Conservation (phyloP, 2,888 invertebrate genomes). For the Rosalia funebris region DNA sequence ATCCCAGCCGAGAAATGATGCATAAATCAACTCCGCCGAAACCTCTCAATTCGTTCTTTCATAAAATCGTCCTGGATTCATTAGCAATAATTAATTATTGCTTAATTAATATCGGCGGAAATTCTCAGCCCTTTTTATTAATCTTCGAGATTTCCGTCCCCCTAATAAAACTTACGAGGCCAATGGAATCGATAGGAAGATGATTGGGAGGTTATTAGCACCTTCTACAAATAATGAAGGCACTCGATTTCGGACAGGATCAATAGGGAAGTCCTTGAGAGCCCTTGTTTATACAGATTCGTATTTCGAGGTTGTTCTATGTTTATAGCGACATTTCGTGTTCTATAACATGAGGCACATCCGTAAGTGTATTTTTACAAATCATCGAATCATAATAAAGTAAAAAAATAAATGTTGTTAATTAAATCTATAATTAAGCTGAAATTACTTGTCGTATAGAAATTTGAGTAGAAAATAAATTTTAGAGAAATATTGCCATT, state of each 20-base stretch:
- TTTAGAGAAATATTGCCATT: no score
- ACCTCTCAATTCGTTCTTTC: neutral
- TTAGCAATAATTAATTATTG: neutral
- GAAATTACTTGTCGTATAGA: no score
- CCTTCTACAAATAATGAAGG: constrained; percentile 12
- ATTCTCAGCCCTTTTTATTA: neutral
- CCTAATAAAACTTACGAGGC: neutral
- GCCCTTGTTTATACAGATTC: neutral
- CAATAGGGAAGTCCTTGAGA: constrained; percentile 10
- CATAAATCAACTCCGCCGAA: neutral
- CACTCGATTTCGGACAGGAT: constrained; percentile 10
- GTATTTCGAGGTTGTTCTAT: neutral
- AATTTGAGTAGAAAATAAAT: no score
- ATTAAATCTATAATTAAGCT: no score
- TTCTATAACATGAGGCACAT: no score
- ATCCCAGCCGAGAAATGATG: no score
- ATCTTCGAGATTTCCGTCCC: neutral
- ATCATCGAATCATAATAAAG: no score
- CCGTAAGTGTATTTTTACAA: no score
- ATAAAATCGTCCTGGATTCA: neutral
- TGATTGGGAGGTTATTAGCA: constrained; percentile 10
- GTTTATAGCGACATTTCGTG: neutral
- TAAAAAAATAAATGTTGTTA: no score
- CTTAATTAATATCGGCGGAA: neutral
- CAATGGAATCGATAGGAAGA: neutral